These are phyloP conservation scores for Spheniscus humboldti DNA, from an alignment of 2,797 vertebrate genomes.

Conservation along the genomic window DNA sequence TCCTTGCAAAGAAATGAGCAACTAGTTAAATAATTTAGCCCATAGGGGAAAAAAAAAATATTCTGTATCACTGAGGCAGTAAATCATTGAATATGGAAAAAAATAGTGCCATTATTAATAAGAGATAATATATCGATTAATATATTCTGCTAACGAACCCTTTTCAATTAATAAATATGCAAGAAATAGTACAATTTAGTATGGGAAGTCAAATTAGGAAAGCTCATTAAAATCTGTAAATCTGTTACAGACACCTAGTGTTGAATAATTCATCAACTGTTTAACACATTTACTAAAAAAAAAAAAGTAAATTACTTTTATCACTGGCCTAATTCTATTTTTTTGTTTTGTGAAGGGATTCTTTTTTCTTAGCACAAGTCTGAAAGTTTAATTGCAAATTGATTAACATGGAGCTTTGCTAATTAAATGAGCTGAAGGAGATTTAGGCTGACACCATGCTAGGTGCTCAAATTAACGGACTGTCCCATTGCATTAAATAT, in stretches of 20 bases:
- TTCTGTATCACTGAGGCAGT: background rate
- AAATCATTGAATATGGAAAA: background rate
- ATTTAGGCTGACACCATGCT: slow-evolving; percentile 61
- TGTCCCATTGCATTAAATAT: slow-evolving; percentile 66
- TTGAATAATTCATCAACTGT: slow-evolving; percentile 67
- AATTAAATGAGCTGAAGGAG: slow-evolving; percentile 71
- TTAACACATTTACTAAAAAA: slow-evolving; percentile 44
- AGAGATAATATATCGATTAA: background rate
- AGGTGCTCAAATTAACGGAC: slow-evolving; percentile 60
- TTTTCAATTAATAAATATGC: slow-evolving; percentile 42
- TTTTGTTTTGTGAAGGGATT: slow-evolving; percentile 28
- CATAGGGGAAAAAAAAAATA: background rate
- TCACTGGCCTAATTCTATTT: slow-evolving; percentile 45
- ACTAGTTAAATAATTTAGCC: background rate
- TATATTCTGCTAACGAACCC: slow-evolving; percentile 27
- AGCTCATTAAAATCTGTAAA: slow-evolving; percentile 61
- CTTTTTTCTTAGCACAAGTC: slow-evolving; percentile 1
- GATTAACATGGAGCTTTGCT: slow-evolving; percentile 63
- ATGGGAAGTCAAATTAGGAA: slow-evolving; percentile 47
- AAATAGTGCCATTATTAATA: slow-evolving; percentile 12
- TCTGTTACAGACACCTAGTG: slow-evolving; percentile 6
- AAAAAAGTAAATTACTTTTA: slow-evolving; percentile 43
- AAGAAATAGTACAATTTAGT: slow-evolving; percentile 38
- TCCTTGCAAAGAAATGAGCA: background rate
- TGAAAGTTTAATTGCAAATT: slow-evolving; percentile 66